Conservation (phyloP, 1,140 invertebrate genomes). For the Paraescarpia echinospica region DNA sequence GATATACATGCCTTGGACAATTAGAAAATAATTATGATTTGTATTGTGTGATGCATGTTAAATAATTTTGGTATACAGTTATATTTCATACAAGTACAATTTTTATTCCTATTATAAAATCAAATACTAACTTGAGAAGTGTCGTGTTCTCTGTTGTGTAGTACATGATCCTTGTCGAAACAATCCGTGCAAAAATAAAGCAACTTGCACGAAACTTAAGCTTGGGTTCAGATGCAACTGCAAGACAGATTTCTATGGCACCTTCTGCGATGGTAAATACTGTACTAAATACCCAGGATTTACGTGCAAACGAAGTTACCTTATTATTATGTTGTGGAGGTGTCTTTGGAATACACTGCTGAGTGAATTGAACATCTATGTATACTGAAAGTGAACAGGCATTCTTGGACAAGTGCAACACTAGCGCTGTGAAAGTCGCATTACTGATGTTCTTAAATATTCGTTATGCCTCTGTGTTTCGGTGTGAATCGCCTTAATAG, state of each 20-base stretch:
- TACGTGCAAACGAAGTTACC: too few relatives aligned
- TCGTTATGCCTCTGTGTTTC: too few relatives aligned
- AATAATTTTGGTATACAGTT: not conserved
- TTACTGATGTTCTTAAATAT: too few relatives aligned
- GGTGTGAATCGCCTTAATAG: too few relatives aligned
- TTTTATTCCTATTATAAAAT: not conserved
- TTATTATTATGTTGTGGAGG: not conserved
- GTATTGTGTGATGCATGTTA: not conserved
- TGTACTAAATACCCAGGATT: too few relatives aligned
- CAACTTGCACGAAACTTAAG: not conserved
- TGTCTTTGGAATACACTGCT: too few relatives aligned
- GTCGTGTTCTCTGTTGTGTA: not conserved
- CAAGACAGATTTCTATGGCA: not conserved
- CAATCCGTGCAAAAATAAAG: not conserved
- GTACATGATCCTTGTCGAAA: not conserved
- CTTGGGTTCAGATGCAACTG: not conserved
- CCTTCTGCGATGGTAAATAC: not conserved
- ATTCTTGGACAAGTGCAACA: not conserved
- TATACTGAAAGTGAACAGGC: not conserved
- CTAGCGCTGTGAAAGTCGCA: not conserved
- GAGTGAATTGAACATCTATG: too few relatives aligned
- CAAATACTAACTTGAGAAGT: not conserved
- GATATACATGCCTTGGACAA: too few relatives aligned
- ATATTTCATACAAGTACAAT: not conserved
- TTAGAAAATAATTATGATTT: not conserved